Conservation (phyloP, 2,888 invertebrate species). For the Ryuthela nishihirai region DNA sequence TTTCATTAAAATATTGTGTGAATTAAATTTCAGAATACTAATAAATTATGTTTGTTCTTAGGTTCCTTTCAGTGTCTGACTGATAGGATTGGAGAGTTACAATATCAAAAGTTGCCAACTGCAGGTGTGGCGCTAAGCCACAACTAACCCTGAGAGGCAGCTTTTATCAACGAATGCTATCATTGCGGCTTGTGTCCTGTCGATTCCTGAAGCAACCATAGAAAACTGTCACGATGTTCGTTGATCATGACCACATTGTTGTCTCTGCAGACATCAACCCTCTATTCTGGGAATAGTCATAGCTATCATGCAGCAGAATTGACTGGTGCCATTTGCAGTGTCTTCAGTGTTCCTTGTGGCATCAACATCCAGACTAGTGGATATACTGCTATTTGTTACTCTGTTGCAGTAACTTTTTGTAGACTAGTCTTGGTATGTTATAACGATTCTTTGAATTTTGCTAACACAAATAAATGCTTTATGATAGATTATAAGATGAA, state of each 20-base stretch:
- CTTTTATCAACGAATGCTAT: constrained; percentile 34
- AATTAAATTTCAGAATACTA: no score
- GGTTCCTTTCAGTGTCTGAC: no score
- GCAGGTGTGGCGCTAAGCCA: constrained; percentile 25
- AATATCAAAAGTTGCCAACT: constrained; percentile 18
- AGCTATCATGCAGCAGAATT: background rate
- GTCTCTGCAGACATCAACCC: constrained; percentile 18
- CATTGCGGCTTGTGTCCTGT: constrained; percentile 36
- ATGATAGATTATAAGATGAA: no score
- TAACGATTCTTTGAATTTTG: no score
- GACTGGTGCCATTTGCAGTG: constrained; percentile 11
- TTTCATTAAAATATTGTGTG: no score
- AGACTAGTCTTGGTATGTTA: no score
- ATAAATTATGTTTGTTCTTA: no score
- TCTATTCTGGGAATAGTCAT: no score
- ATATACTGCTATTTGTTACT: constrained; percentile 8
- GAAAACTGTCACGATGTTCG: constrained; percentile 20
- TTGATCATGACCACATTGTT: constrained; percentile 30
- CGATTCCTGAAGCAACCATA: constrained; percentile 38
- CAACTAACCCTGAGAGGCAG: constrained; percentile 11
- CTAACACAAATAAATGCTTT: no score
- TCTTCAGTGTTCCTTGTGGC: constrained; percentile 10
- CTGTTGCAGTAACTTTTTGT: constrained; percentile 18
- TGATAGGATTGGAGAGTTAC: no score
- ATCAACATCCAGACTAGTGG: constrained; percentile 11